Percentiles rank a stretch among this genome's conserved stretches.
phyloP scores from a whole-genome alignment of 2,888 invertebrate genomes.

The Gymnosoma rotundatum region DNA sequence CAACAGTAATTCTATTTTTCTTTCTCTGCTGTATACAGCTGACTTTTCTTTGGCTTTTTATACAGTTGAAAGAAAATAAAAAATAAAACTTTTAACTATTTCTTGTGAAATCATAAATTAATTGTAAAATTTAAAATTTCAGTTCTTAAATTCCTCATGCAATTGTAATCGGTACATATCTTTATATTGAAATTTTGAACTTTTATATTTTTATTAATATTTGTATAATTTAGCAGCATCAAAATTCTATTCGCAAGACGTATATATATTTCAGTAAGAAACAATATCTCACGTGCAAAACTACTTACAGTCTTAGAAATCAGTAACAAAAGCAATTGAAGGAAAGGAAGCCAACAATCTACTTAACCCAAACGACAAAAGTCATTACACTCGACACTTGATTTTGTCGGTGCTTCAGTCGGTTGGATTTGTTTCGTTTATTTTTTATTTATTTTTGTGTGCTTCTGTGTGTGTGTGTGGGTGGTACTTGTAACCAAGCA shows the following conservation, averaged over 20 bases:
- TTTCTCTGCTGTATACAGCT: no score
- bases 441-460: conserved; percentile 12
- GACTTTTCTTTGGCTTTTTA: no score
- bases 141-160: no score
- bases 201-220: not conserved
- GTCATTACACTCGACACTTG: conserved; percentile 80
- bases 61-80: no score
- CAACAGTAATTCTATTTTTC: no score
- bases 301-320: conserved; percentile 63
- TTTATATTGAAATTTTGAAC: no score
- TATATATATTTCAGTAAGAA: conserved; percentile 19
- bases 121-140: no score
- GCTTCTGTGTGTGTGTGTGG: conserved; percentile 16
- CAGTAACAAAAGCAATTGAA: conserved; percentile 63
- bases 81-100: no score
- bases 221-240: conserved; percentile 36
- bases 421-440: conserved; percentile 45
- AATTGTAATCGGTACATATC: no score
- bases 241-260: conserved; percentile 9
- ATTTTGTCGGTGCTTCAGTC: conserved; percentile 59
- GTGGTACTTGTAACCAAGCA: conserved; percentile 3
- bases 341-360: conserved; percentile 76
- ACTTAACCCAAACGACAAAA: conserved; percentile 81
- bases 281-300: conserved; percentile 65
- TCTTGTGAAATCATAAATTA: no score